These are phyloP conservation scores for Hydrotaea diabolus DNA, from an alignment of 2,888 invertebrate species.

Conservation along the genomic window DNA sequence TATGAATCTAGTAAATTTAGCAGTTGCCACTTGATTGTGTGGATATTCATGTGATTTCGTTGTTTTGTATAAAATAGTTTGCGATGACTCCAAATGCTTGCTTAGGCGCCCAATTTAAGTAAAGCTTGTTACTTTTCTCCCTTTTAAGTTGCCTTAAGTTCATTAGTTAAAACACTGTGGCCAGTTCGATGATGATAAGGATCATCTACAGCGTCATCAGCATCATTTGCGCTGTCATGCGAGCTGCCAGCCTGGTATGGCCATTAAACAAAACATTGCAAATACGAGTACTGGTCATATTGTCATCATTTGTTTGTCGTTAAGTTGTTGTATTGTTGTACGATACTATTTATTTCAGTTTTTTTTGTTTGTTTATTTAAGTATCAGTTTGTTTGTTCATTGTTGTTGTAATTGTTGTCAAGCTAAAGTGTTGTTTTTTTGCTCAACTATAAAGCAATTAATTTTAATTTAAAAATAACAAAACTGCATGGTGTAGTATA, in stretches of 20 bases:
- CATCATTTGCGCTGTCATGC: background rate
- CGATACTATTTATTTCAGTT: background rate
- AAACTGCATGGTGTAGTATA: constrained; percentile 1
- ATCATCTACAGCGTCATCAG: constrained; percentile 1
- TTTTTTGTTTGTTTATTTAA: background rate
- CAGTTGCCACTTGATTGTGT: too few relatives aligned
- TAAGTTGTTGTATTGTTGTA: background rate
- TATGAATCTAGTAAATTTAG: too few relatives aligned
- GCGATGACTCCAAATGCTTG: too few relatives aligned
- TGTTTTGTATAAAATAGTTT: too few relatives aligned
- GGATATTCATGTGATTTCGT: too few relatives aligned
- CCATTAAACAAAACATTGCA: constrained; percentile 15
- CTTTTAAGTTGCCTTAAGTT: too few relatives aligned
- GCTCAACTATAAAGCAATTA: constrained; percentile 16
- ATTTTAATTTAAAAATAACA: constrained; percentile 31
- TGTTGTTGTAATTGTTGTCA: background rate
- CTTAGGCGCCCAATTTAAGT: too few relatives aligned
- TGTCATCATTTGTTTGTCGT: constrained; percentile 9
- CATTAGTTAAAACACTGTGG: too few relatives aligned
- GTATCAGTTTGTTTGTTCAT: too few relatives aligned
- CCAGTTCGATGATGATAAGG: background rate
- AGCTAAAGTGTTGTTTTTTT: background rate
- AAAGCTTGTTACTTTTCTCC: too few relatives aligned
- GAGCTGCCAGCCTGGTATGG: background rate
- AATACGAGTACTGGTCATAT: background rate